phyloP scores from a whole-genome alignment of 2,113 vertebrate genomes.

The Cyanoliseus patagonus region DNA sequence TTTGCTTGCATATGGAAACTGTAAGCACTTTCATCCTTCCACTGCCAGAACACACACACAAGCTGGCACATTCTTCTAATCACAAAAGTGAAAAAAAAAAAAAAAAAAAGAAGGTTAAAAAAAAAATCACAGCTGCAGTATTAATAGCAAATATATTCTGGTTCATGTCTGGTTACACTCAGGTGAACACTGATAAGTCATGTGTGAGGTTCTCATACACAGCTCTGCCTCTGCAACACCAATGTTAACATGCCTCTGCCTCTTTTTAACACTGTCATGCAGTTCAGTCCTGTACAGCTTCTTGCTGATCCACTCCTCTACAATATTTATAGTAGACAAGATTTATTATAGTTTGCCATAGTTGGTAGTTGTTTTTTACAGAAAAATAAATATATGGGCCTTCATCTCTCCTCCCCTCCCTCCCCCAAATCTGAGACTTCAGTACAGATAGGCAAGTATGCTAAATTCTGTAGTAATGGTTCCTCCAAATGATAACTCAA shows the following conservation, averaged over 20 bases:
- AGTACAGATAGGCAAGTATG: not conserved
- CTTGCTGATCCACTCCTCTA: not conserved
- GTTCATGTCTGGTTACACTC: constrained; percentile 46
- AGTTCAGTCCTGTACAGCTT: not conserved
- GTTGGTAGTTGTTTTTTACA: not conserved
- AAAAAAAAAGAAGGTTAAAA: not conserved
- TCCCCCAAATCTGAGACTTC: not conserved
- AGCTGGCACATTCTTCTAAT: constrained; percentile 13
- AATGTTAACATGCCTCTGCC: not conserved
- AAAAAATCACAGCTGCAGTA: constrained; percentile 5
- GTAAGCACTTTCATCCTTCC: not conserved
- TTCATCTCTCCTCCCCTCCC: not conserved
- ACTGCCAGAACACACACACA: not conserved
- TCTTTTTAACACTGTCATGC: not conserved
- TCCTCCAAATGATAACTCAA: not conserved
- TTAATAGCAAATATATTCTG: constrained; percentile 41
- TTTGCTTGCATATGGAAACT: constrained; percentile 54
- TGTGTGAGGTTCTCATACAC: not conserved
- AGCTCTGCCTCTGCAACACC: not conserved
- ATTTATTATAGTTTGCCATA: not conserved
- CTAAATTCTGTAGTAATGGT: not conserved
- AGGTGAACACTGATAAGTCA: constrained; percentile 33
- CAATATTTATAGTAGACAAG: not conserved
- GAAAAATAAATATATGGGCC: not conserved
- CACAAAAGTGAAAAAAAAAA: not conserved